Base-by-base conservation (phyloP, 2,888 invertebrate species). In the Stenolophus ochropezus region DNA sequence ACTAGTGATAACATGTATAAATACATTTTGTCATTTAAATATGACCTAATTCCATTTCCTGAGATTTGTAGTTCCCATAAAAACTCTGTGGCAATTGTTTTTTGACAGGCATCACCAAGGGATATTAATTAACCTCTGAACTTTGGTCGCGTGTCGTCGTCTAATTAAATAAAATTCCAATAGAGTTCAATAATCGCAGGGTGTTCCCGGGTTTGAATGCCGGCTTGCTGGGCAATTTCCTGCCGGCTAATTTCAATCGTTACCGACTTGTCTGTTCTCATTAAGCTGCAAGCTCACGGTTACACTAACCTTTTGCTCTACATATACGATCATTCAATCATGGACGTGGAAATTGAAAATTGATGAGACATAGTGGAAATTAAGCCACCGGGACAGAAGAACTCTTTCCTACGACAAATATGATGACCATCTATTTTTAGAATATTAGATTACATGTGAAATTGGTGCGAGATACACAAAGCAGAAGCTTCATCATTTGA, bases 71-170 rank as follows among this genome's bases (percentile, higher is more conserved):
- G n/a, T n/a, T n/a, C n/a, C n/a, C n/a, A n/a, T n/a, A n/a, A n/a
- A n/a, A n/a, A n/a, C n/a, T n/a, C n/a, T n/a, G n/a, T n/a, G n/a
- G n/a, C n/a, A n/a, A n/a, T 33, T 42, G 8, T 8, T 56, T 20
- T 11, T 20, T 21, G 56, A 21, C 56, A 56, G 56, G 8, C 56
- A 20, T 56, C 20, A 53, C 18, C 6, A 20, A 16, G 2, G 14
- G 56, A 20, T 61, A 18, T 69, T 33, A 69, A 69, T 69, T 69
- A 69, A 69, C 65, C 65, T 69, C 11, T 69, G 65, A 69, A 69
- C 65, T 69, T 69, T 33, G 20, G 6, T 69, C 65, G 65, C 20
- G 65, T 33, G 20, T 33, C 8, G 14, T 69, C 65, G 1, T 6
- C 16, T 33, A 33, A 69, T 69, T 33, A 27, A 69, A 69, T 69